Evolutionary conservation across 2,113 vertebrate genomes (phyloP).

Genomic region (Dascyllus trimaculatus): DNA sequence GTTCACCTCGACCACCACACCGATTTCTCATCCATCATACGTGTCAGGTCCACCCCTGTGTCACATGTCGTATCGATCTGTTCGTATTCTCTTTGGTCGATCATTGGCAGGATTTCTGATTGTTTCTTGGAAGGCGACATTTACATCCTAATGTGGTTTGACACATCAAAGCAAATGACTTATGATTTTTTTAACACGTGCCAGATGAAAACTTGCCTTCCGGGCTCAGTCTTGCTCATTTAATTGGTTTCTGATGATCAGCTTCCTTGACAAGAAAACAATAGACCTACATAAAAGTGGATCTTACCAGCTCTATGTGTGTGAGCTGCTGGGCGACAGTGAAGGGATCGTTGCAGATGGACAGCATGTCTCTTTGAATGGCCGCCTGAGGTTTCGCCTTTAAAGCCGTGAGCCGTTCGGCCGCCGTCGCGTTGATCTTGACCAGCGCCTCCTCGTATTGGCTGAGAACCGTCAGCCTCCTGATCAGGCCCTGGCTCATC

Average conservation of each 20-base stretch:
- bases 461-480: constrained; percentile 89
- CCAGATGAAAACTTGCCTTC: not conserved
- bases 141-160: constrained; percentile 8
- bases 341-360: constrained; percentile 93
- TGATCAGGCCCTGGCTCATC: constrained; percentile 90
- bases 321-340: constrained; percentile 95
- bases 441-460: constrained; percentile 94
- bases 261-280: no score
- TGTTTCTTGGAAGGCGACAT: not conserved
- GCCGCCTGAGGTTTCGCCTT: constrained; percentile 92
- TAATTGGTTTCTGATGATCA: no score
- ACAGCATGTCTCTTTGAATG: constrained; percentile 90
- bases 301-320: constrained; percentile 93
- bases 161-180: not conserved
- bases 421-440: constrained; percentile 88
- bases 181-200: not conserved
- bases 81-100: not conserved
- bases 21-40: constrained; percentile 42
- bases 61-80: not conserved
- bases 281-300: no score
- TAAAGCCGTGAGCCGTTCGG: constrained; percentile 87
- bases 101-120: not conserved
- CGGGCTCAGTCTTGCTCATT: no score
- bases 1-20: not conserved
- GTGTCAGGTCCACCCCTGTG: constrained; percentile 1